Base-by-base conservation (phyloP, 2,797 vertebrate genomes). In the Avahi laniger region DNA sequence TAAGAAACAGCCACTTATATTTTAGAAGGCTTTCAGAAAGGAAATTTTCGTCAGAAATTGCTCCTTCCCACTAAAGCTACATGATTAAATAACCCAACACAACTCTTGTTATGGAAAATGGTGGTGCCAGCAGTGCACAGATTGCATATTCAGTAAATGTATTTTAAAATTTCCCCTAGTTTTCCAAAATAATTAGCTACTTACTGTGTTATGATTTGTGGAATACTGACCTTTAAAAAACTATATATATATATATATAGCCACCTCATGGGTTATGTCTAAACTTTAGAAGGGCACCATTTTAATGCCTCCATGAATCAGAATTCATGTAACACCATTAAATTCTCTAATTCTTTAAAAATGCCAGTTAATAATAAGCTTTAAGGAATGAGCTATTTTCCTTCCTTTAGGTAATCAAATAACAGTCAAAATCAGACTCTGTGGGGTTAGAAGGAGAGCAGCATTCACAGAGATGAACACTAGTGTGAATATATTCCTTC, bases 131-230 rank as follows among this genome's bases (percentile, higher is more conserved):
- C 65, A 63, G 61, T 24, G 48, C 65, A 81, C 48, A 84, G 61
- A 96, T 96, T 96, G 95, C 17, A 88, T 30, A 50, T 73, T 87
- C 11, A 78, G 54, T 85, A 87, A 93, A 80, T 76, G 46, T 48
- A 48, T 79, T 96, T 95, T 82, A 93, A 92, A 94, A 24, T 73
- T 90, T 78, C 54, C 69, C n/a, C 76, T 85, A 18, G 46, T 82
- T 97, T 97, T 93, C 65, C 72, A 92, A 92, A 96, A 93, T 84
- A 92, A 93, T 95, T 94, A 90, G 72, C 46, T 92, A 81, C 26
- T 83, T 90, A 54, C 48, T 89, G 48, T 59, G 63, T 80, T 95
- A 43, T 52, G 65, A 94, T 94, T 97, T 96, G 28, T 59, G 11
- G 52, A 94, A 96, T 79, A 92, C 0, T 92, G 92, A 96, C 92